Evolutionary conservation across 2,113 vertebrate species (phyloP).

Genomic region (Ptilonorhynchus violaceus): DNA sequence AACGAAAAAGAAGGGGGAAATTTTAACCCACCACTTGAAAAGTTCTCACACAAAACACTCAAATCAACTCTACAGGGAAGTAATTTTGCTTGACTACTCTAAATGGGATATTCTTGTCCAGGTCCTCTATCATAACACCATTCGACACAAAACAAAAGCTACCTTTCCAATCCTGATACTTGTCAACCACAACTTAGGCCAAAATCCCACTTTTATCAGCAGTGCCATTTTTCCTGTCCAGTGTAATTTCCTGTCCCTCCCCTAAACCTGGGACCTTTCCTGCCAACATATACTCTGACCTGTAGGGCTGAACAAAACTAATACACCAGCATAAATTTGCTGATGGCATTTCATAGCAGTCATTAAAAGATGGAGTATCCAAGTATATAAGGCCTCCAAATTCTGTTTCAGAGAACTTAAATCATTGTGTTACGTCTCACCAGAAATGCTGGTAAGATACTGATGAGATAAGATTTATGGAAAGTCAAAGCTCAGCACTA

Average conservation of each 20-base stretch:
- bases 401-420: constrained; percentile 11
- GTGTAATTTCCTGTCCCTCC: background rate
- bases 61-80: background rate
- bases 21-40: background rate
- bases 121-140: background rate
- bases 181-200: background rate
- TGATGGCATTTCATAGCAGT: background rate
- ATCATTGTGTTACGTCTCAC: background rate
- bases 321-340: background rate
- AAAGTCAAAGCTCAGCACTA: background rate
- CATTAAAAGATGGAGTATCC: background rate
- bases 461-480: background rate
- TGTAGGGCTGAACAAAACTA: background rate
- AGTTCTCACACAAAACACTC: background rate
- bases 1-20: background rate
- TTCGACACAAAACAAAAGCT: background rate
- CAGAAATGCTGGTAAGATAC: background rate
- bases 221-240: background rate
- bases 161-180: background rate
- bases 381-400: background rate
- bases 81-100: background rate
- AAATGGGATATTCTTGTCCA: background rate
- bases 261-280: background rate
- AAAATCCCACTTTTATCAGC: background rate
- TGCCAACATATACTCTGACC: background rate